A percentile compares a stretch with the other conserved stretches of the same genome.
Evolutionary conservation across 2,113 vertebrate species (phyloP).

Genomic region (Lycocorax pyrrhopterus): DNA sequence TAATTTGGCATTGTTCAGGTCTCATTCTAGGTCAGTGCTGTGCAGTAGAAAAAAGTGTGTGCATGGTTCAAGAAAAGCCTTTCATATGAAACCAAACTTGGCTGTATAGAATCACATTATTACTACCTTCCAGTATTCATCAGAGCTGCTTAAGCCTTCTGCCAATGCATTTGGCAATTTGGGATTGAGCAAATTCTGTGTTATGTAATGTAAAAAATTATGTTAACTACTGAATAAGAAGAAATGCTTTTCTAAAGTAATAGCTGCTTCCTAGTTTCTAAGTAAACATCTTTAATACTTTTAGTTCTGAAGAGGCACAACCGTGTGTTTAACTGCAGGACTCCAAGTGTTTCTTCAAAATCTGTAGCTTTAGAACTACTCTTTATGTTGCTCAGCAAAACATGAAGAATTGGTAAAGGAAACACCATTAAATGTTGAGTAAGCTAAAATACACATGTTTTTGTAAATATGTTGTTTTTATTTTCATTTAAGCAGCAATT

Average conservation of each 20-base stretch:
- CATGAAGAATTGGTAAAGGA: not conserved
- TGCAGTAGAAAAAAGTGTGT: not conserved
- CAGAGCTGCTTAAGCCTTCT: not conserved
- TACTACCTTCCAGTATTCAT: not conserved
- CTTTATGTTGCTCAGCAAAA: not conserved
- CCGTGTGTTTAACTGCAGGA: not conserved
- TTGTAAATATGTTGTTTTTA: not conserved
- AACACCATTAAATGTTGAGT: not conserved
- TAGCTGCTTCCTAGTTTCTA: not conserved
- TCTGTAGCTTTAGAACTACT: not conserved
- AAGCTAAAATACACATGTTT: not conserved
- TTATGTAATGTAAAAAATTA: not conserved
- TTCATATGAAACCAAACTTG: not conserved
- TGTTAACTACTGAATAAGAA: not conserved
- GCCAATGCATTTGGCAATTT: not conserved
- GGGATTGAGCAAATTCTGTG: not conserved
- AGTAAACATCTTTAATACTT: not conserved
- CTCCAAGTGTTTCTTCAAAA: not conserved
- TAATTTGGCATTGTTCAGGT: not conserved
- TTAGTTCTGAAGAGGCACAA: not conserved
- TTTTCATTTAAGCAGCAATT: conserved; percentile 3
- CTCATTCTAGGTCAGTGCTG: not conserved
- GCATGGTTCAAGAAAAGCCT: not conserved
- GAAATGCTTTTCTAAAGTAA: not conserved
- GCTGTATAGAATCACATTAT: not conserved